These are phyloP conservation scores for Megalurothrips usitatus DNA, from an alignment of 2,888 invertebrate genomes.

Conservation along the genomic window DNA sequence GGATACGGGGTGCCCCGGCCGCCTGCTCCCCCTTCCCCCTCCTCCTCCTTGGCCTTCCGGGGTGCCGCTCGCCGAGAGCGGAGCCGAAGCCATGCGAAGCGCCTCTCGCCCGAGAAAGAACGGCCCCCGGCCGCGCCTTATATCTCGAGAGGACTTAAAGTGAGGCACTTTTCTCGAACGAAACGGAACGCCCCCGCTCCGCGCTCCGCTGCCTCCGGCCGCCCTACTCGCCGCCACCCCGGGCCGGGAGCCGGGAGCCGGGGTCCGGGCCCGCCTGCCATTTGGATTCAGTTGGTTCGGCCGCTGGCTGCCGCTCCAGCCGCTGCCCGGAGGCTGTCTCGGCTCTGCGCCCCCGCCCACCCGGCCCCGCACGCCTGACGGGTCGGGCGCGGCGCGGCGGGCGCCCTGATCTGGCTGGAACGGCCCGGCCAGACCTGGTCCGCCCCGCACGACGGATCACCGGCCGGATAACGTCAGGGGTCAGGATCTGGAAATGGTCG, in stretches of 20 bases:
- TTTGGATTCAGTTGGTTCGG: slow-evolving; percentile 17
- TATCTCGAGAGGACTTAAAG: slow-evolving; percentile 17
- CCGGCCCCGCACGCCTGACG: neutral
- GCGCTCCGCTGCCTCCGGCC: too few relatives aligned
- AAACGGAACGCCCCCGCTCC: neutral
- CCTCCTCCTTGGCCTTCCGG: too few relatives aligned
- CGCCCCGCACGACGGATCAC: neutral
- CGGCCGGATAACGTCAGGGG: slow-evolving; percentile 9
- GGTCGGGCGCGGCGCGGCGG: too few relatives aligned
- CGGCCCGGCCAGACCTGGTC: neutral
- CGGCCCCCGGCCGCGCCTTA: neutral
- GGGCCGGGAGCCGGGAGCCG: too few relatives aligned
- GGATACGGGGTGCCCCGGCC: too few relatives aligned
- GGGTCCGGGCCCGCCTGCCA: neutral
- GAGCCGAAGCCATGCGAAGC: neutral
- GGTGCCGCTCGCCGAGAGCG: too few relatives aligned
- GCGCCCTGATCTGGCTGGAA: too few relatives aligned
- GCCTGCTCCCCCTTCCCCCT: too few relatives aligned
- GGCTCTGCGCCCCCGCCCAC: neutral
- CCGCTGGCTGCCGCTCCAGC: neutral
- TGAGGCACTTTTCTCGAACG: slow-evolving; percentile 23
- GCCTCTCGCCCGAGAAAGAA: neutral
- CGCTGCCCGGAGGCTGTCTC: neutral
- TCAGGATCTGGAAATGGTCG: slow-evolving; percentile 12
- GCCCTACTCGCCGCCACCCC: too few relatives aligned